These are phyloP conservation scores for Gallinago jamesoni DNA, from an alignment of 2,113 vertebrate genomes.

Conservation along the genomic window DNA sequence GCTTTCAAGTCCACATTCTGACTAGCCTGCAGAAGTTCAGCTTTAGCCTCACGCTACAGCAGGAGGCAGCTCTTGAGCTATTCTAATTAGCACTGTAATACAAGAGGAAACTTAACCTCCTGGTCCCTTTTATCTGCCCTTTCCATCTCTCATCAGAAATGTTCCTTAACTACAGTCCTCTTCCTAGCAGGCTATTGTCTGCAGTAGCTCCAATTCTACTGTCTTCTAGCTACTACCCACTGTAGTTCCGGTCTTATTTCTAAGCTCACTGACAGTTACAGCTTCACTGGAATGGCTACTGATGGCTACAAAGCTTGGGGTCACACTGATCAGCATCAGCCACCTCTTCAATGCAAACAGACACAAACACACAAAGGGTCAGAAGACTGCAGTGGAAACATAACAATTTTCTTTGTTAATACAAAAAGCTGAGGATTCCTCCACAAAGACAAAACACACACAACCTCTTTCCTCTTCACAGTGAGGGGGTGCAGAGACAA, in stretches of 20 bases:
- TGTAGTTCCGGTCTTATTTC: not conserved
- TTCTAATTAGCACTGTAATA: conserved; percentile 25
- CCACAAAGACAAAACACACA: not conserved
- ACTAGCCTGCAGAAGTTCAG: not conserved
- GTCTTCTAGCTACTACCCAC: not conserved
- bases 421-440: not conserved
- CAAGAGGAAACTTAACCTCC: conserved; percentile 34
- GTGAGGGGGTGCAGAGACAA: not conserved
- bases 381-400: not conserved
- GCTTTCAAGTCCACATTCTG: not conserved
- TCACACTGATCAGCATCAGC: not conserved
- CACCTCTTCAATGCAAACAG: not conserved
- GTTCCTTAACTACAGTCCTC: not conserved
- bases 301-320: not conserved
- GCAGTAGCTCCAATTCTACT: not conserved
- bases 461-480: not conserved
- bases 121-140: not conserved
- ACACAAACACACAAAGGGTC: not conserved
- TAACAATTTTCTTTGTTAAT: not conserved
- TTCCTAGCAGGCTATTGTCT: not conserved
- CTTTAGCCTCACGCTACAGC: conserved; percentile 7
- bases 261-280: not conserved
- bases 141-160: not conserved
- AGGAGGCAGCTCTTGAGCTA: not conserved
- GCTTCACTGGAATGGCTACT: not conserved